Base-by-base conservation (phyloP, 2,113 vertebrate genomes). In the Scartelaos histophorus region DNA sequence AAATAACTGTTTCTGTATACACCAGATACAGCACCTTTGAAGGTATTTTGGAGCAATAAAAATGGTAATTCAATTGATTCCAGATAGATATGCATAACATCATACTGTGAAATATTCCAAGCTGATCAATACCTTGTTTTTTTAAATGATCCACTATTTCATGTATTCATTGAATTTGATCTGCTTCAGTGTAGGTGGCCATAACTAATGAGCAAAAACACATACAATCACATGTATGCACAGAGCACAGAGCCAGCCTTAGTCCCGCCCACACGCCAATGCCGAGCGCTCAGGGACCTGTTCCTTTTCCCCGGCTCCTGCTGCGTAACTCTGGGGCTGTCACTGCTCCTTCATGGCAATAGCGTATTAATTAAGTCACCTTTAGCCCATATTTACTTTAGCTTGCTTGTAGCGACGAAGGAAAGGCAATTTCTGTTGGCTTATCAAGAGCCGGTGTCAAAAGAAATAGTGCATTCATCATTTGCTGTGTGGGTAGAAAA, bases 281-380 rank as follows among this genome's bases (percentile, higher is more conserved):
- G 13, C 67, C 22, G 46, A 13, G 25, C 17, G 61, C 58, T 67
- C 2, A 62, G 60, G 61, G 75, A 78, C 74, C 86, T 78, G 53
- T 67, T 67, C 58, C 9, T 43, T 60, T 64, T 54, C 74, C 73
- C 71, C 73, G 61, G 49, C 79, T 69, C 70, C 58, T 61, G 71
- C 79, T 73, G 35, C 69, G 69, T 67, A 80, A 57, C 76, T 71
- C 21, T n/a, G 73, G 45, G 75, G 58, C 80, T 82, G 75, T 82
- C 75, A 57, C 43, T 29, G 66, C 34, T 49, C 49, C 66, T 62
- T 76, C 25, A 62, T 49, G 60, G 60, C 67, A 65, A 38, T 21
- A 19, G 58, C 61, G 35, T 68, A 71, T 78, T 75, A 85, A 85
- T 81, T 79, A 78, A 35, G 56, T 22, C 35, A 70, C 70, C n/a